Evolutionary conservation across 37 sponge, comb jelly and placozoan genomes (phyloP).

Genomic region (Halichondria panicea): DNA sequence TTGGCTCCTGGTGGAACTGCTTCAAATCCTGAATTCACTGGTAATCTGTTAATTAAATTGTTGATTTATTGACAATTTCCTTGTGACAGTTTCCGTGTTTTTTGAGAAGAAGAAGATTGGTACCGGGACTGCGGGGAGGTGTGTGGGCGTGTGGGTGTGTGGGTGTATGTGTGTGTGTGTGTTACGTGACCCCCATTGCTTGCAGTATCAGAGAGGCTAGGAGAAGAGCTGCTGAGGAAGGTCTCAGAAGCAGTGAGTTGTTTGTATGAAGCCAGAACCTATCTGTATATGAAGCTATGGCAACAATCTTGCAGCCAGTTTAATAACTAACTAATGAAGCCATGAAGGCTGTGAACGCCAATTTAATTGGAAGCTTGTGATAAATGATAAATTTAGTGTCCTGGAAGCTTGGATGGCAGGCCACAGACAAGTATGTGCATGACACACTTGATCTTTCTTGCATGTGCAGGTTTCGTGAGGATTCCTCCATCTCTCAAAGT

Average conservation of each 20-base stretch:
- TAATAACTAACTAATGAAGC: too few relatives aligned
- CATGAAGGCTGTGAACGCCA: too few relatives aligned
- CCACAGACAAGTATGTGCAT: too few relatives aligned
- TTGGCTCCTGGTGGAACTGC: too few relatives aligned
- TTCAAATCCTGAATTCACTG: too few relatives aligned
- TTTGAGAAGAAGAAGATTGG: constrained; percentile 18
- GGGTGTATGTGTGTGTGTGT: not conserved
- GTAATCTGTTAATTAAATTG: not conserved
- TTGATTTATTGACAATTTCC: not conserved
- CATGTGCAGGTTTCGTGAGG: not conserved
- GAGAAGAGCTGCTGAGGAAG: constrained; percentile 28
- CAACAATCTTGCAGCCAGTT: too few relatives aligned
- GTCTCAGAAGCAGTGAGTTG: constrained; percentile 24
- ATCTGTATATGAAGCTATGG: not conserved
- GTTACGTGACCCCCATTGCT: not conserved
- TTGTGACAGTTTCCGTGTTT: constrained; percentile 2
- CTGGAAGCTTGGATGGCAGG: too few relatives aligned
- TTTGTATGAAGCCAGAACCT: not conserved
- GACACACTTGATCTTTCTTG: not conserved
- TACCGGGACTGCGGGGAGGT: not conserved
- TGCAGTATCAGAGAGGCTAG: constrained; percentile 38
- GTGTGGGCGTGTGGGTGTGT: not conserved
- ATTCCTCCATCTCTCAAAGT: too few relatives aligned
- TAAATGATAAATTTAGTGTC: too few relatives aligned
- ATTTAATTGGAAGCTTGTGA: too few relatives aligned